phyloP scores from a whole-genome alignment of 2,888 invertebrate genomes.

The Yponomeuta sedellus region DNA sequence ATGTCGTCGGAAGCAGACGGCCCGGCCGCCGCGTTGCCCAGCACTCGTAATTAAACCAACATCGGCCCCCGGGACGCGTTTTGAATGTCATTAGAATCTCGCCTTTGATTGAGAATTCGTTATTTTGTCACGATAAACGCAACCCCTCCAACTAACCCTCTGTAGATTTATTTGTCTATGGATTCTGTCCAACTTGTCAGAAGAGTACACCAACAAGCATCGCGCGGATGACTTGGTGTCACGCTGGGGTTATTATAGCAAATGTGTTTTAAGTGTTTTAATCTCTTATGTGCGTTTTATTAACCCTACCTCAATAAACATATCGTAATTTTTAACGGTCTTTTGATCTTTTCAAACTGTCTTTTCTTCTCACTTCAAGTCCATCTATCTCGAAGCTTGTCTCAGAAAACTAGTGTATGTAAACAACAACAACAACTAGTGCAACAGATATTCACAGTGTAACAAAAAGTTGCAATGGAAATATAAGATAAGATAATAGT shows the following conservation, averaged over 20 bases:
- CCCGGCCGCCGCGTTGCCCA: no score
- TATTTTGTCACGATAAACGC: conserved; percentile 29
- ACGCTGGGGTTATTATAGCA: conserved; percentile 9
- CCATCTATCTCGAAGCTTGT: no score
- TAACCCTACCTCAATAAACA: no score
- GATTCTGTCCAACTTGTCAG: conserved; percentile 10
- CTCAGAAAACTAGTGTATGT: no score
- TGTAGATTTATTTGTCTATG: conserved; percentile 14
- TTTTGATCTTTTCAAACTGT: no score
- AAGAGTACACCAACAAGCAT: background rate
- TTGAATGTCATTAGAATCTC: conserved; percentile 75
- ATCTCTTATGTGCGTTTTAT: conserved; percentile 3
- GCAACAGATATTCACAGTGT: no score
- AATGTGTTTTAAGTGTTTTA: background rate
- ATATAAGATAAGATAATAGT: no score
- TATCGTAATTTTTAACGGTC: no score
- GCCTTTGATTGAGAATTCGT: conserved; percentile 67
- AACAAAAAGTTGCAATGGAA: no score
- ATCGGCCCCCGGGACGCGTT: conserved; percentile 67
- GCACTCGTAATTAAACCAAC: conserved; percentile 71
- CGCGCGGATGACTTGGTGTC: conserved; percentile 9
- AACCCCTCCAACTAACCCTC: conserved; percentile 31
- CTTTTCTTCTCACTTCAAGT: no score
- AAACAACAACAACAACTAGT: no score
- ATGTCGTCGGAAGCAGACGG: conserved; percentile 49